Evolutionary conservation across 2,888 invertebrate genomes (phyloP), one percentile per base, ranked within the genome.

Genomic region (Phragmatobia fuliginosa): DNA sequence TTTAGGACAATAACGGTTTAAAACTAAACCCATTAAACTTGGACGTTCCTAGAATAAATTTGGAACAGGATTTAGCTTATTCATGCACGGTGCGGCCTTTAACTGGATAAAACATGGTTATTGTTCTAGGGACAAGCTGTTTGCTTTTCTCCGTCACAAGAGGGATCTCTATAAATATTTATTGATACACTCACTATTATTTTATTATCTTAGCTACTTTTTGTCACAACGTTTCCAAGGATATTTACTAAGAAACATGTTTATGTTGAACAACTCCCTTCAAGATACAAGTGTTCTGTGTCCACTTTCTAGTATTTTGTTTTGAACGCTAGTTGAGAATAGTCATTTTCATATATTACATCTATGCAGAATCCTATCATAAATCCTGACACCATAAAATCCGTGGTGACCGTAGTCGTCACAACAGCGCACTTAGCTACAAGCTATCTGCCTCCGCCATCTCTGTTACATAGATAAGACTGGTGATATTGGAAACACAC

Each of bases 391-490:
- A 58, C 2, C 6, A 52, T 28, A n/a, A 36, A 28, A 10, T 10
- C 6, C 62, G 79, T 78, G 74, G 77, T 66, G 70, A 56, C 65
- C 68, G 14, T 66, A 74, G 36, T 66, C 71, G 56, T 73, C 70
- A 78, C 77, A 74, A 78, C 78, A 81, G 73, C 32, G 45, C 52
- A 68, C 74, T 64, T 71, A 75, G 75, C 69, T 60, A 66, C 65
- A 69, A 75, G 80, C 80, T 89, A 90, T 89, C 89, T 80, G 70
- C 73, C 65, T 76, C 69, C 79, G 76, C 83, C 84, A 90, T 89
- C 89, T 82, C 75, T 45, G 73, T 72, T 80, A 77, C 81, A 80
- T 83, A 86, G 85, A 85, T 89, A 83, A 77, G 76, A 72, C 63
- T 67, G 65, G 71, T 72, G 79, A 79, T 78, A 76, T 18, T 41